Conservation (phyloP, 2,797 vertebrate species). For the Sternarchorhynchus goeldii region DNA sequence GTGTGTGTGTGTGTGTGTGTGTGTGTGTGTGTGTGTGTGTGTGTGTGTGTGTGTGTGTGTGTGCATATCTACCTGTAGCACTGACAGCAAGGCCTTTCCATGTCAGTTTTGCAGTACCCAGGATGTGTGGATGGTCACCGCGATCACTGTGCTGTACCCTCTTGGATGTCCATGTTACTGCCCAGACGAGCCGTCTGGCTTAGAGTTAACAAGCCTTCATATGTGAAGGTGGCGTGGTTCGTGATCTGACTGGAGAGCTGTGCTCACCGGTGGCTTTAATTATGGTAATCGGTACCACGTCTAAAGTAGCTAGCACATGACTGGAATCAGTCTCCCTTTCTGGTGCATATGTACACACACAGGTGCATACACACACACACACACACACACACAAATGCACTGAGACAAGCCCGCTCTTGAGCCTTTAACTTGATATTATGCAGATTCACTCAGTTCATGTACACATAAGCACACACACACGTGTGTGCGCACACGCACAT, state of each 20-base stretch:
- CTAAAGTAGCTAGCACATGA: neutral
- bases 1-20: neutral
- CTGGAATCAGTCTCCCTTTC: conserved; percentile 49
- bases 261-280: conserved; percentile 20
- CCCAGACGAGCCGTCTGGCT: no score
- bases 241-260: conserved; percentile 7
- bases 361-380: neutral
- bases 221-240: neutral
- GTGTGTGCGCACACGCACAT: neutral
- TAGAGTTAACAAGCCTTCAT: neutral
- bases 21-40: neutral
- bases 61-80: no score
- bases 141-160: no score
- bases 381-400: neutral
- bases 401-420: neutral
- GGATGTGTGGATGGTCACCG: no score
- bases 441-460: neutral
- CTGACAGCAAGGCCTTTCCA: no score
- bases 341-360: neutral
- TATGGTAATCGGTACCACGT: conserved; percentile 22
- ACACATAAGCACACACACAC: conserved; percentile 1
- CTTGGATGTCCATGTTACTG: no score
- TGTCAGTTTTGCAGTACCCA: no score
- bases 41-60: no score
- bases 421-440: conserved; percentile 9